phyloP scores from a whole-genome alignment of 1,140 invertebrate genomes.

The Leptestheria dahalacensis region DNA sequence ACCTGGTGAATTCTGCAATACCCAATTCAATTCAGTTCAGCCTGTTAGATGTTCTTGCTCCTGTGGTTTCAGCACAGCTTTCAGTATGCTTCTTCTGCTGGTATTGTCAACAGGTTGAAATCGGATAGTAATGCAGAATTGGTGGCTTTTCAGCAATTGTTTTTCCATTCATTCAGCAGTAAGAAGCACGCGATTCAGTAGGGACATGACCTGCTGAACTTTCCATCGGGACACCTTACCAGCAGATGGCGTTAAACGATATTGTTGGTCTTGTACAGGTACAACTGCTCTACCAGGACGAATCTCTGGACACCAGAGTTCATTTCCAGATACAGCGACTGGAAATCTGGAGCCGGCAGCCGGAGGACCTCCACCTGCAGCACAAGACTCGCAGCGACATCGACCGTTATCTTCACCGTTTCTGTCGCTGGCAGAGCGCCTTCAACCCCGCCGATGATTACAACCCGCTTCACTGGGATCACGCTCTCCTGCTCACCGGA shows the following conservation, averaged over 20 bases:
- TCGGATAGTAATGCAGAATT: too few species aligned
- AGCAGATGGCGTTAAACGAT: not conserved
- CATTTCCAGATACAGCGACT: slow-evolving; percentile 42
- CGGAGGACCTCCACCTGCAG: slow-evolving; percentile 19
- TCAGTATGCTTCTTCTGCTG: too few species aligned
- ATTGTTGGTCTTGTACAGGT: slow-evolving; percentile 28
- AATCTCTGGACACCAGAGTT: slow-evolving; percentile 38
- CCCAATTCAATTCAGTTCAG: too few species aligned
- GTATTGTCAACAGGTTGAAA: too few species aligned
- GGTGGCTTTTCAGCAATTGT: too few species aligned
- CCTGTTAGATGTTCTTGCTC: too few species aligned
- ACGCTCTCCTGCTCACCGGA: slow-evolving; percentile 46
- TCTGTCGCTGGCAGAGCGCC: slow-evolving; percentile 44
- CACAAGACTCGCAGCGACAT: slow-evolving; percentile 30
- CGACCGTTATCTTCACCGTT: slow-evolving; percentile 42
- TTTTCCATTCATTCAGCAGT: not conserved
- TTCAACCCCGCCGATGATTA: slow-evolving; percentile 39
- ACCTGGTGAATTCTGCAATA: not conserved
- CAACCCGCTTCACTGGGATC: slow-evolving; percentile 42
- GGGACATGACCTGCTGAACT: not conserved
- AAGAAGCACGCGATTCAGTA: too few species aligned
- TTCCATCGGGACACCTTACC: not conserved
- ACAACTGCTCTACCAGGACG: slow-evolving; percentile 43
- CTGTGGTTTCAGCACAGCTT: too few species aligned
- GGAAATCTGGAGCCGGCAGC: slow-evolving; percentile 34